Evolutionary conservation across 2,797 vertebrate genomes (phyloP).

Genomic region (Rallus crepitans): DNA sequence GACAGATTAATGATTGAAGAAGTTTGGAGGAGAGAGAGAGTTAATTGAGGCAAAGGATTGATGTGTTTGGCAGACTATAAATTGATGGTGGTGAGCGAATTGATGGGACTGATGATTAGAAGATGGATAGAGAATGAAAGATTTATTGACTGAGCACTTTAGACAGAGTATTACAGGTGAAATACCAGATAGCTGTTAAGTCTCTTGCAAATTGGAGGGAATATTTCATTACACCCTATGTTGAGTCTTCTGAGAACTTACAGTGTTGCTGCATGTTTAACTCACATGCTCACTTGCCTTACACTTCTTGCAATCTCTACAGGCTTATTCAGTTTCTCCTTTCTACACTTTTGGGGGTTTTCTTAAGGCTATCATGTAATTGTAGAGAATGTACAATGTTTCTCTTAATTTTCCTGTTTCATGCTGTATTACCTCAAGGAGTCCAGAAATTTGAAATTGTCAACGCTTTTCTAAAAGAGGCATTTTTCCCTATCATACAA

Average conservation of each 20-base stretch:
- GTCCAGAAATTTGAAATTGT: neutral
- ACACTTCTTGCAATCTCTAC: neutral
- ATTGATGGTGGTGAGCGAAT: neutral
- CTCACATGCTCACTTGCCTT: neutral
- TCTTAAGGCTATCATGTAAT: neutral
- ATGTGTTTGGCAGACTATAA: constrained; percentile 14
- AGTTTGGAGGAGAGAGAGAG: neutral
- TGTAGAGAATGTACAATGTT: neutral
- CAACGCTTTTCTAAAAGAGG: neutral
- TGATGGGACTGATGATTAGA: neutral
- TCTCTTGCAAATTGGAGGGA: neutral
- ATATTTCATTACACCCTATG: neutral
- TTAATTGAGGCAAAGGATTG: constrained; percentile 20
- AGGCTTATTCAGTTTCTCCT: neutral
- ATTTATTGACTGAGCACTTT: neutral
- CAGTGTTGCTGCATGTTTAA: neutral
- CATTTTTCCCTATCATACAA: neutral
- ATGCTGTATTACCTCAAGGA: neutral
- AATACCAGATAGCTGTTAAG: neutral
- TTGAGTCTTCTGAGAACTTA: neutral
- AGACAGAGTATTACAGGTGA: neutral
- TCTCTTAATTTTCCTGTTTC: neutral
- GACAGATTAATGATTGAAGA: neutral
- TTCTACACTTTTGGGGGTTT: neutral
- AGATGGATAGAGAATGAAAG: neutral